Conservation (phyloP, 64 coral and sea anemone genomes). For the Porites australiensis region DNA sequence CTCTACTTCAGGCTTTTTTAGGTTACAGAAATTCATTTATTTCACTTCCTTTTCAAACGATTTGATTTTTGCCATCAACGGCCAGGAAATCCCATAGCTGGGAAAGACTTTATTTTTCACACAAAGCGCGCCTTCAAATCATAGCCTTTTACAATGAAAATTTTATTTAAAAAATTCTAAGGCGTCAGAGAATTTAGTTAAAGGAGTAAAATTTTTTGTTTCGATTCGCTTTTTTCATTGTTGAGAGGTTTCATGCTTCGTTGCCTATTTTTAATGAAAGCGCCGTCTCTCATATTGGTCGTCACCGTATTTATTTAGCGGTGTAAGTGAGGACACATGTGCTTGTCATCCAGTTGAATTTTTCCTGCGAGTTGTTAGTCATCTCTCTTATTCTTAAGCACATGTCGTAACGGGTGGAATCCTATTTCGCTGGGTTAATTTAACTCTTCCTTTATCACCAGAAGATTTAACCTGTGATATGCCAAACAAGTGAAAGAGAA, state of each 20-base stretch:
- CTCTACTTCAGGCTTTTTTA: no score
- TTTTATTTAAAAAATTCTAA: neutral
- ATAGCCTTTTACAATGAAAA: neutral
- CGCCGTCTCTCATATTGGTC: neutral
- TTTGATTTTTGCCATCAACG: neutral
- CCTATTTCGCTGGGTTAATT: slow-evolving; percentile 28
- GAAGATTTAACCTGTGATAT: slow-evolving; percentile 43
- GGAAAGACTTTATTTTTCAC: slow-evolving; percentile 31
- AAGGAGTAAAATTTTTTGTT: neutral
- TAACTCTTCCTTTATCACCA: slow-evolving; percentile 26
- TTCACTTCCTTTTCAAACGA: neutral
- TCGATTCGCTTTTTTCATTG: neutral
- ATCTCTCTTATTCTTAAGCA: slow-evolving; percentile 12
- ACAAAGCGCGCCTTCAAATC: neutral
- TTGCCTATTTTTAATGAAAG: neutral
- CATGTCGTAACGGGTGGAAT: slow-evolving; percentile 29
- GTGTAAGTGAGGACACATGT: neutral
- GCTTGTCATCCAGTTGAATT: slow-evolving; percentile 16
- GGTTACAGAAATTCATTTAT: neutral
- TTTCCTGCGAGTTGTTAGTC: slow-evolving; percentile 32
- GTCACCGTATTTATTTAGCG: slow-evolving; percentile 11
- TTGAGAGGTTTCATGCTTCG: neutral
- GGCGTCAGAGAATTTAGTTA: neutral
- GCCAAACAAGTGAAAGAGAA: slow-evolving; percentile 42
- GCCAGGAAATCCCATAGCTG: neutral